Evolutionary conservation across 2,113 vertebrate genomes (phyloP), one percentile per base, ranked within the genome.

Genomic region (Psilopogon haemacephalus): DNA sequence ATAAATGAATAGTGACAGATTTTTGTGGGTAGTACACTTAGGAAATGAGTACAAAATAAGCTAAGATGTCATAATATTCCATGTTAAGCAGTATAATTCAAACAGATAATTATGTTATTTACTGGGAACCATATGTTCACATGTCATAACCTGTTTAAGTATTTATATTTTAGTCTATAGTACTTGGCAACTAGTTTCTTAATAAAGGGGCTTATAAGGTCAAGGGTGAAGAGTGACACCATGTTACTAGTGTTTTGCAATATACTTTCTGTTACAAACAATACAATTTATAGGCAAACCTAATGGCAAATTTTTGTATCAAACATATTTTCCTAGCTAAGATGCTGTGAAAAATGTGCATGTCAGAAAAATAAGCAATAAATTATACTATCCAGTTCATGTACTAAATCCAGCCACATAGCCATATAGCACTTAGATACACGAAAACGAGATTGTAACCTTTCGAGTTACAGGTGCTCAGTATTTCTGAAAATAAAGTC

Each of bases 1-100:
- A 79, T 94, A 95, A 95, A 95, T 93, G 65, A 92, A 77, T 65
- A 77, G 42, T 88, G 90, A 96, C 82, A 93, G 72, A 84, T 89
- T 96, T 97, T 89, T 96, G 78, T 92, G 91, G 62, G 67, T 88
- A 95, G 89, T 91, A 92, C 67, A 69, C 78, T 94, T 94, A 88
- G n/a, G 74, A 96, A 96, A 86, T 80, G 5, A 62, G 63, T 92
- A 69, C 63, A 91, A 74, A 94, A 97, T 86, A 94, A 88, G 64
- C 76, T 62, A 58, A 56, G 75, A 86, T 62, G 28, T 81, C 1
- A 2, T 91, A 79, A 71, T 84, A 94, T 68, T 83, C 38, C 83
- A 65, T 82, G 44, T 71, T 91, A 90, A 87, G 74, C 60, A 90
- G 56, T 85, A 38, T 79, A 77, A 92, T 93, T 93, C 58, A 91